Percentiles rank a stretch among this genome's conserved stretches.
Conservation (phyloP, 2,888 invertebrate species). For the Catocala fraxini region DNA sequence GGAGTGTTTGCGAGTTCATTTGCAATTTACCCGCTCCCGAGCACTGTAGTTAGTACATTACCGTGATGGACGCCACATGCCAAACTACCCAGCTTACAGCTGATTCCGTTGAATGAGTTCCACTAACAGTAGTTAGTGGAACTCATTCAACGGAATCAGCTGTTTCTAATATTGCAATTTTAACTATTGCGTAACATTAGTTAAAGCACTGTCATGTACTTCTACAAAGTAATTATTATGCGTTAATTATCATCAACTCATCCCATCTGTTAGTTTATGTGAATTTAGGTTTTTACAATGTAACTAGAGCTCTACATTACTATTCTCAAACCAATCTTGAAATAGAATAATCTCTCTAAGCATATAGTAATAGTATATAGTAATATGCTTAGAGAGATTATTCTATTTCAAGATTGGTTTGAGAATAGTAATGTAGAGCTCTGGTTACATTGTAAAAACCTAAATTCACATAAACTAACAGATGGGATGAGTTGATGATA, state of each 20-base stretch:
- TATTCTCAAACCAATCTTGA: neutral
- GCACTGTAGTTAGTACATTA: slow-evolving; percentile 49
- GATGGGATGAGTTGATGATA: too few species aligned
- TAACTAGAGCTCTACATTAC: too few species aligned
- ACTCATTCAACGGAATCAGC: slow-evolving; percentile 65
- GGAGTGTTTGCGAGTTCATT: slow-evolving; percentile 55
- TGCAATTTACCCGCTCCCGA: slow-evolving; percentile 57
- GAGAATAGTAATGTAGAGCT: neutral
- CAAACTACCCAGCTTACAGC: slow-evolving; percentile 51
- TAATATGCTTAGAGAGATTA: slow-evolving; percentile 27
- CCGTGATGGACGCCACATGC: slow-evolving; percentile 53
- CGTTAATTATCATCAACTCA: too few species aligned
- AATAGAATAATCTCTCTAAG: slow-evolving; percentile 17
- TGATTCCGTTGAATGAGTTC: slow-evolving; percentile 66
- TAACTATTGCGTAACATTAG: too few species aligned
- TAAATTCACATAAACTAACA: too few species aligned
- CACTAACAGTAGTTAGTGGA: slow-evolving; percentile 63
- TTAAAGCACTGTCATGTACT: too few species aligned
- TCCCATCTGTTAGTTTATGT: too few species aligned
- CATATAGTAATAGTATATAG: too few species aligned
- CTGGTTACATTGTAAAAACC: too few species aligned
- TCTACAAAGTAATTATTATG: too few species aligned
- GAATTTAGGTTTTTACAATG: too few species aligned
- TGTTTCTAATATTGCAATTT: too few species aligned
- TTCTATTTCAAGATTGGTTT: neutral